A percentile compares a stretch with the other conserved stretches of the same genome.
Conservation (phyloP, 2,113 vertebrate genomes). For the Chaetorhynchus papuensis region DNA sequence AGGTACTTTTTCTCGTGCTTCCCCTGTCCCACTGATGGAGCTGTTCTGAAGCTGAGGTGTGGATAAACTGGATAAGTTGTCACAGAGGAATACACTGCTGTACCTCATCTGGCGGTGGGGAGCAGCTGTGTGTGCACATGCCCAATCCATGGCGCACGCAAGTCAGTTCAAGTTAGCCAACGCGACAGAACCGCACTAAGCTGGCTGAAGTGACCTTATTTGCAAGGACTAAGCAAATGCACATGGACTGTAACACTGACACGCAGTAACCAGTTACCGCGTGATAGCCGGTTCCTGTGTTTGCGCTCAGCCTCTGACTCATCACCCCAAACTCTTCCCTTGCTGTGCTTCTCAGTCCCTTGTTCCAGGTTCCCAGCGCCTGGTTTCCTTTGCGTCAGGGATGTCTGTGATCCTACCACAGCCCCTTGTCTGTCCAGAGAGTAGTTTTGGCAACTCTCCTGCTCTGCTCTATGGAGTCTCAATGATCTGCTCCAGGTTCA, state of each 20-base stretch:
- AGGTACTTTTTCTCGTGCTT: not conserved
- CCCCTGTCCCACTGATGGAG: not conserved
- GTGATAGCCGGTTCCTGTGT: not conserved
- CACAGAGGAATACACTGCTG: not conserved
- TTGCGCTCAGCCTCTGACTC: slow-evolving; percentile 25
- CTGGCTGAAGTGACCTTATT: slow-evolving; percentile 40
- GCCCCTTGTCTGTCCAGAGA: not conserved
- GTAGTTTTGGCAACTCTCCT: not conserved
- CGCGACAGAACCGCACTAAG: not conserved
- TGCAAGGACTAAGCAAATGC: slow-evolving; percentile 34
- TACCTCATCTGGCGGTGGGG: not conserved
- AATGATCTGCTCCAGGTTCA: not conserved
- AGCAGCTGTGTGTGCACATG: not conserved
- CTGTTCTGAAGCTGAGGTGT: not conserved
- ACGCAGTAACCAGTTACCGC: not conserved
- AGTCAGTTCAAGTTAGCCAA: not conserved
- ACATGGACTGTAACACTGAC: not conserved
- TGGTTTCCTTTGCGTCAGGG: not conserved
- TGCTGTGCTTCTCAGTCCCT: not conserved
- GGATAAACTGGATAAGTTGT: not conserved
- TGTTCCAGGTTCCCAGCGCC: slow-evolving; percentile 34
- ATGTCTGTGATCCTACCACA: not conserved
- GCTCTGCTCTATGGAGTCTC: not conserved
- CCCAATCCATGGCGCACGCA: slow-evolving; percentile 35
- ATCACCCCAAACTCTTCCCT: not conserved